Conservation (phyloP, 2,888 invertebrate species). For the Amphipoea oculea region DNA sequence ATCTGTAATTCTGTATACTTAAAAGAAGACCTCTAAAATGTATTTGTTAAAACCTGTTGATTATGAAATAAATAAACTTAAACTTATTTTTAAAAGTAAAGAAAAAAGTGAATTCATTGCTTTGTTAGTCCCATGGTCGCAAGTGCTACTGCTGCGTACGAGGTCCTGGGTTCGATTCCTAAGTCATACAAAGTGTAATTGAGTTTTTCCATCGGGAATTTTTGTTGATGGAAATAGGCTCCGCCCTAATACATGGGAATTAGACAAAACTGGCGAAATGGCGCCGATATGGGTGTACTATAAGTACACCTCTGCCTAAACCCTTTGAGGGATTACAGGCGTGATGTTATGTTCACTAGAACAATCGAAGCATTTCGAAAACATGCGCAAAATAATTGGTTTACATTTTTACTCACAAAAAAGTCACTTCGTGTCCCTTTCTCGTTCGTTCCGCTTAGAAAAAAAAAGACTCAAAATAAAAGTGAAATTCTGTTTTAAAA, state of each 20-base stretch:
- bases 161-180: neutral
- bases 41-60: too few species aligned
- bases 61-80: too few species aligned
- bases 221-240: neutral
- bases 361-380: neutral
- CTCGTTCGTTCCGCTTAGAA: neutral
- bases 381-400: neutral
- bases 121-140: neutral
- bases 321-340: neutral
- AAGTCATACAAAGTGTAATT: neutral
- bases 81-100: neutral
- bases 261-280: neutral
- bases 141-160: neutral
- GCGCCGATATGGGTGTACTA: neutral
- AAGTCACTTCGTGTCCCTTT: neutral
- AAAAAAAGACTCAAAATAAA: slow-evolving; percentile 36
- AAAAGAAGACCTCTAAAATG: too few species aligned
- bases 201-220: neutral
- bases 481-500: slow-evolving; percentile 33
- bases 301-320: neutral
- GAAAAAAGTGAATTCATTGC: neutral
- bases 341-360: neutral
- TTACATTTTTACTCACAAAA: slow-evolving; percentile 19
- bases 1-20: too few species aligned
- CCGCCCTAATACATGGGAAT: neutral